These are phyloP conservation scores for Platerodrilus igneus DNA, from an alignment of 2,888 invertebrate species.

Conservation along the genomic window DNA sequence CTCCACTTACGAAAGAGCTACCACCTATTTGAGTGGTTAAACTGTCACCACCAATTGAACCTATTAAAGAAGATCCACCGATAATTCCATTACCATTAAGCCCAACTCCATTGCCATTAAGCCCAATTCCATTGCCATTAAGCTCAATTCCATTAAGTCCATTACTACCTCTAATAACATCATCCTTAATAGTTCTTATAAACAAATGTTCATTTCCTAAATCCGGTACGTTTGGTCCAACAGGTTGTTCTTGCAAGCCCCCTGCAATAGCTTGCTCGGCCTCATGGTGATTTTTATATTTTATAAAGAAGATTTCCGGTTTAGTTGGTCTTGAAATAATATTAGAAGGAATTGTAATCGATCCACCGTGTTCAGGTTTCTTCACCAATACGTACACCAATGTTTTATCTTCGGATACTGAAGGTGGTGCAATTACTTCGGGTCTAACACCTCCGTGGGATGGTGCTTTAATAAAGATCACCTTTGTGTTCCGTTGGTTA, in stretches of 20 bases:
- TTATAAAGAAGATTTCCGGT: slow-evolving; percentile 85
- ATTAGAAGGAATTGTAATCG: slow-evolving; percentile 68
- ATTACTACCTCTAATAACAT: no score
- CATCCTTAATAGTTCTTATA: neutral
- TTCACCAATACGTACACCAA: slow-evolving; percentile 43
- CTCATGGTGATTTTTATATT: slow-evolving; percentile 55
- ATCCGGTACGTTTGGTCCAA: slow-evolving; percentile 1
- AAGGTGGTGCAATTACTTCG: slow-evolving; percentile 30
- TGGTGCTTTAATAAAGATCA: slow-evolving; percentile 50
- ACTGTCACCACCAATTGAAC: no score
- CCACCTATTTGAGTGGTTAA: no score
- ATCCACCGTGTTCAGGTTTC: slow-evolving; percentile 71
- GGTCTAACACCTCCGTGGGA: slow-evolving; percentile 32
- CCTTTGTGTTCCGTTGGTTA: slow-evolving; percentile 45
- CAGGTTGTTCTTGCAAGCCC: slow-evolving; percentile 7
- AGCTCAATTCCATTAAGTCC: no score
- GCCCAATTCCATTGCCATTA: no score
- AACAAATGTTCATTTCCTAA: slow-evolving; percentile 5
- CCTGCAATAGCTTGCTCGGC: slow-evolving; percentile 26
- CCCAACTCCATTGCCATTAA: no score
- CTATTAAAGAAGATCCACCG: no score
- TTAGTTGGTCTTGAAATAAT: slow-evolving; percentile 76
- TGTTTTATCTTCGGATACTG: slow-evolving; percentile 40
- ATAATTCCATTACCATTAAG: no score
- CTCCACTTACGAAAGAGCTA: no score